Percentiles rank a stretch among this genome's conserved stretches.
Evolutionary conservation across 1,140 invertebrate species (phyloP).

Genomic region (fruit fly (Drosophila melanogaster)): Release_6_plus_ISO1_MT NT_037436.4:12081001-12081500

Average conservation of each 20-base stretch:
- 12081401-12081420: conserved; percentile 35
- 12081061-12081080: no score
- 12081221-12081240: not conserved
- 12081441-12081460: conserved; percentile 42
- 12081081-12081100: not conserved
- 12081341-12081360: conserved; percentile 73
- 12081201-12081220: not conserved
- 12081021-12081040: not conserved
- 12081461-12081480: conserved; percentile 28
- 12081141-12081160: no score
- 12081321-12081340: conserved; percentile 12
- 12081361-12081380: conserved; percentile 48
- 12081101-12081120: not conserved
- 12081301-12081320: conserved; percentile 20
- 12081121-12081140: no score
- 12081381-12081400: conserved; percentile 65
- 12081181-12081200: no score
- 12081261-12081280: conserved; percentile 29
- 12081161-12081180: not conserved
- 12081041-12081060: no score
- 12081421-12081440: conserved; percentile 33
- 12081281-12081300: conserved; percentile 13
- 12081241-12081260: not conserved
- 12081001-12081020: not conserved
- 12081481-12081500: conserved; percentile 22